Evolutionary conservation across 2,888 invertebrate genomes (phyloP).

Genomic region (Tipula lateralis): DNA sequence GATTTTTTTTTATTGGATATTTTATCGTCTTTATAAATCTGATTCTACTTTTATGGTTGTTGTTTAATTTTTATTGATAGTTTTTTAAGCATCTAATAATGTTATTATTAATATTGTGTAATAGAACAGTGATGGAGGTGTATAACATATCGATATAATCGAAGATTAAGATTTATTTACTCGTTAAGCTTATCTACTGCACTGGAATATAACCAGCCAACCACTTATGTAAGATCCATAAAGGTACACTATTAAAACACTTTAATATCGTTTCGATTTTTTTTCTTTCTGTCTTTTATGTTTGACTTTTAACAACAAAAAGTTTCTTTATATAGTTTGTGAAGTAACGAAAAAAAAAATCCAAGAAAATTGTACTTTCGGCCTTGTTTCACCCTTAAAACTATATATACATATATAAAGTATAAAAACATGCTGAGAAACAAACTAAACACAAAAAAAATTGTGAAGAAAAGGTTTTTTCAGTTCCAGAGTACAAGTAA

Average conservation of each 20-base stretch:
- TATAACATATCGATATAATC: not conserved
- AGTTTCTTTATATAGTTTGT: not conserved
- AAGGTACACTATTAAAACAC: not conserved
- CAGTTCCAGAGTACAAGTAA: slow-evolving; percentile 47
- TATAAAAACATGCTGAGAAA: slow-evolving; percentile 31
- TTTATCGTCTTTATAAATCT: not conserved
- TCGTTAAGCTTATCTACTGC: not conserved
- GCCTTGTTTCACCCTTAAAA: slow-evolving; percentile 37
- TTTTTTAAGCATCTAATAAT: not conserved
- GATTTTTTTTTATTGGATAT: not conserved
- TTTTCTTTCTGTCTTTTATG: not conserved
- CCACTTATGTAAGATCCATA: not conserved
- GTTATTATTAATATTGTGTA: slow-evolving; percentile 19
- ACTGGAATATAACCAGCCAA: not conserved
- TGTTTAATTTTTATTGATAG: not conserved
- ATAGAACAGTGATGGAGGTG: not conserved
- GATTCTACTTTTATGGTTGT: not conserved
- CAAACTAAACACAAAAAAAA: slow-evolving; percentile 32
- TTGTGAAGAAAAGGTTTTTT: slow-evolving; percentile 37
- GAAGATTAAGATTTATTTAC: not conserved
- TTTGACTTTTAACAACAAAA: slow-evolving; percentile 24
- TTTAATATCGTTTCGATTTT: not conserved
- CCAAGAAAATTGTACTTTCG: slow-evolving; percentile 28
- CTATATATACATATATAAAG: not conserved
- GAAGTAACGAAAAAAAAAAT: not conserved